phyloP scores from a whole-genome alignment of 1,140 invertebrate genomes.

The Drosophila truncata region DNA sequence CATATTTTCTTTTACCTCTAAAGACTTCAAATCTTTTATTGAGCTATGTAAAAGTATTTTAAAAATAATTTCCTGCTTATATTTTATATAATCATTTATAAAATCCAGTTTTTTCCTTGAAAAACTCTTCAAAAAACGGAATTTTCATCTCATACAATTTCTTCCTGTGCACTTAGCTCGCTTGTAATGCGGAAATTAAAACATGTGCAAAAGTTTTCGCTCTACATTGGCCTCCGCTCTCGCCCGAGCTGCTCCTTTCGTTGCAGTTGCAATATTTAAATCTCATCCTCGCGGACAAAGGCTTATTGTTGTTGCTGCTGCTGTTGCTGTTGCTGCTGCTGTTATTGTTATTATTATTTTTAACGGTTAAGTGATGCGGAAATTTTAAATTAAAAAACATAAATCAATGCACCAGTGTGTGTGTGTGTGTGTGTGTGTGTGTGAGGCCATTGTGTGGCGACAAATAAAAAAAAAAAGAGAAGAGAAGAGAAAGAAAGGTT shows the following conservation, averaged over 20 bases:
- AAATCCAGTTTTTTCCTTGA: not conserved
- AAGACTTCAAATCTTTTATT: not conserved
- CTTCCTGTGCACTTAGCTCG: not conserved
- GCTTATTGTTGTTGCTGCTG: conserved; percentile 55
- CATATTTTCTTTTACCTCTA: too few species aligned
- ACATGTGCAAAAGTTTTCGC: conserved; percentile 71
- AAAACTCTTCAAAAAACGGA: not conserved
- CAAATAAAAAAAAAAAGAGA: conserved; percentile 1
- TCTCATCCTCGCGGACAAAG: conserved; percentile 59
- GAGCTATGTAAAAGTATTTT: not conserved
- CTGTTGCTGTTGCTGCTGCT: conserved; percentile 24
- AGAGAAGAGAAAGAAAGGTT: conserved; percentile 30
- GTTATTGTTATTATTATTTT: conserved; percentile 77
- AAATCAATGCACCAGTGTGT: conserved; percentile 80
- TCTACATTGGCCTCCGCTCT: conserved; percentile 42
- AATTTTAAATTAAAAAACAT: conserved; percentile 86
- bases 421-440: conserved; percentile 14
- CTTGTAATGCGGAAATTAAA: conserved; percentile 82
- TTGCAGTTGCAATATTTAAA: conserved; percentile 72
- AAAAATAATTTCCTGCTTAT: not conserved
- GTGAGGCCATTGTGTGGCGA: conserved; percentile 40
- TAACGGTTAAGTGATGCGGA: conserved; percentile 85
- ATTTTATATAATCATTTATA: not conserved
- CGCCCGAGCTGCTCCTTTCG: not conserved
- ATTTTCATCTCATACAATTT: not conserved